Evolutionary conservation across 1,140 invertebrate genomes (phyloP).

Genomic region (Zaprionus ornatus): DNA sequence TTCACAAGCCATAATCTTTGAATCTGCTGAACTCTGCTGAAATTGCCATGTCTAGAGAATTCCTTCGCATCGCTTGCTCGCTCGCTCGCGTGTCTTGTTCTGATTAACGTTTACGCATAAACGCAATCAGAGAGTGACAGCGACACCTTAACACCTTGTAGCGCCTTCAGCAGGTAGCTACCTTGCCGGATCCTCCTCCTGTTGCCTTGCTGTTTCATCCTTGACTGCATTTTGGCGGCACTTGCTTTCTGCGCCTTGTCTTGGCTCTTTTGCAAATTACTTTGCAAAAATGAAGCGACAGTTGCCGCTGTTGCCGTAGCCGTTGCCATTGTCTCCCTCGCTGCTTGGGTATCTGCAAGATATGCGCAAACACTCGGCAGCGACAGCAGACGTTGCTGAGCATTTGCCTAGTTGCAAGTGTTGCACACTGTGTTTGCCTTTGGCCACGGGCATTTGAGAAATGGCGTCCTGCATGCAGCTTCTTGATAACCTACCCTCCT

Average conservation of each 20-base stretch:
- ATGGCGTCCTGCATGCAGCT: conserved; percentile 66
- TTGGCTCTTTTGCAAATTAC: conserved; percentile 79
- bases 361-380: conserved; percentile 53
- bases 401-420: conserved; percentile 43
- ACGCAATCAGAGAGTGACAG: conserved; percentile 57
- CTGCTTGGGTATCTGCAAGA: conserved; percentile 30
- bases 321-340: not conserved
- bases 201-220: conserved; percentile 64
- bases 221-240: conserved; percentile 79
- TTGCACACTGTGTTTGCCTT: conserved; percentile 44
- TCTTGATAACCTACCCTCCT: conserved; percentile 60
- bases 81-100: conserved; percentile 26
- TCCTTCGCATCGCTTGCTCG: not conserved
- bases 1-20: not conserved
- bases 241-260: conserved; percentile 66
- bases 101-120: conserved; percentile 47
- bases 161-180: conserved; percentile 52
- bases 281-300: conserved; percentile 81
- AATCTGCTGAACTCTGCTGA: not conserved
- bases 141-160: conserved; percentile 74
- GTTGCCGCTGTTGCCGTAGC: conserved; percentile 15
- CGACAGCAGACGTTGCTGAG: conserved; percentile 5
- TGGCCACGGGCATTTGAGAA: conserved; percentile 73
- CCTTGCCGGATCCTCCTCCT: conserved; percentile 21
- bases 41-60: not conserved